phyloP scores from a whole-genome alignment of 2,797 vertebrate species.

The Ctenopoma kingsleyae region DNA sequence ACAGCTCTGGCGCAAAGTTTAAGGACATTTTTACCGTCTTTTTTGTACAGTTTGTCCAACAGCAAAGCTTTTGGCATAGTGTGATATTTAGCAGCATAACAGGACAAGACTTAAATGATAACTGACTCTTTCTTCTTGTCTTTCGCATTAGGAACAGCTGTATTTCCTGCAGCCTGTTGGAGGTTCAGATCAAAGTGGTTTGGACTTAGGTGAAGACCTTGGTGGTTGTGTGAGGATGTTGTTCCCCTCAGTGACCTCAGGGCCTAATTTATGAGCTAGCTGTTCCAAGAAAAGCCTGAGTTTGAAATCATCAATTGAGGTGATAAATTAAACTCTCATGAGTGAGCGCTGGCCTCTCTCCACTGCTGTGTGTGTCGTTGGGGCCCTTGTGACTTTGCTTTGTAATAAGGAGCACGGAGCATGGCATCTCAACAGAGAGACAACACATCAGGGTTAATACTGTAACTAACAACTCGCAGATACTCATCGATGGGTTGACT shows the following conservation, averaged over 20 bases:
- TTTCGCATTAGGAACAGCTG: not conserved
- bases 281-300: constrained; percentile 55
- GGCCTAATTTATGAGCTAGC: constrained; percentile 47
- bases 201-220: constrained; percentile 14
- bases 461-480: constrained; percentile 52
- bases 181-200: constrained; percentile 8
- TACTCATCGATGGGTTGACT: constrained; percentile 33
- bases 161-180: constrained; percentile 1
- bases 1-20: constrained; percentile 14
- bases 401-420: constrained; percentile 56
- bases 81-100: not conserved
- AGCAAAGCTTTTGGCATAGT: not conserved
- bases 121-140: not conserved
- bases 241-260: constrained; percentile 41
- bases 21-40: not conserved
- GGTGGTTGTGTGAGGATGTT: constrained; percentile 9
- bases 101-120: not conserved
- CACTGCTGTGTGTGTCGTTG: constrained; percentile 15
- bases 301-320: constrained; percentile 63
- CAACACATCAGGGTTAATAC: constrained; percentile 52
- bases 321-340: constrained; percentile 65
- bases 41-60: not conserved
- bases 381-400: constrained; percentile 61
- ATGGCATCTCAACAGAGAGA: constrained; percentile 56
- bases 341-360: constrained; percentile 34